Evolutionary conservation across 1,140 invertebrate genomes (phyloP).

Genomic region (Trinorchestia longiramus): DNA sequence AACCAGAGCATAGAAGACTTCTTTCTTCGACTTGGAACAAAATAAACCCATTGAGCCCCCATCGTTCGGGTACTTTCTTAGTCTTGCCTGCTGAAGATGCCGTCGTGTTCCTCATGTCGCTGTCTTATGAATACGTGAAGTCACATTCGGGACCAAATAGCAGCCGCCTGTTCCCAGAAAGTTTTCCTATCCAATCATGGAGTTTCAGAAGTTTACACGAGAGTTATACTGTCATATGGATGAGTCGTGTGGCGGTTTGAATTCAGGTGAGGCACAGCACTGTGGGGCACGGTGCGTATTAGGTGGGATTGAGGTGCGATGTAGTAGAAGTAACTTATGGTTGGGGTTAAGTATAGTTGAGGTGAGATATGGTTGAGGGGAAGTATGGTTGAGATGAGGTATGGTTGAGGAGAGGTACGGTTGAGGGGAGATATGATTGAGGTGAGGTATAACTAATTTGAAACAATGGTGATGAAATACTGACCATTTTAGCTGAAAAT

Average conservation of each 20-base stretch:
- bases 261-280: too few relatives aligned
- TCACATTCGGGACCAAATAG: slow-evolving; percentile 36
- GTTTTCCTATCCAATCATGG: slow-evolving; percentile 45
- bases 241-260: neutral
- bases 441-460: neutral
- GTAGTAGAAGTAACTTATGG: neutral
- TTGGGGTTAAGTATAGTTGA: neutral
- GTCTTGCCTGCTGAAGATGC: too few relatives aligned
- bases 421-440: neutral
- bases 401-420: neutral
- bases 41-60: neutral
- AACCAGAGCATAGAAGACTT: too few relatives aligned
- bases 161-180: slow-evolving; percentile 35
- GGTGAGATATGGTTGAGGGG: neutral
- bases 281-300: too few relatives aligned
- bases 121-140: slow-evolving; percentile 37
- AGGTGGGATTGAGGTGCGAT: neutral
- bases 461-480: too few relatives aligned
- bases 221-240: slow-evolving; percentile 37
- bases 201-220: neutral
- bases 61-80: too few relatives aligned
- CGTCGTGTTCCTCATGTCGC: neutral
- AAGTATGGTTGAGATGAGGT: neutral
- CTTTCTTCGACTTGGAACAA: neutral
- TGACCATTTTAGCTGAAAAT: too few relatives aligned